Evolutionary conservation across 2,113 vertebrate genomes (phyloP).

Genomic region (Hyaena hyaena): DNA sequence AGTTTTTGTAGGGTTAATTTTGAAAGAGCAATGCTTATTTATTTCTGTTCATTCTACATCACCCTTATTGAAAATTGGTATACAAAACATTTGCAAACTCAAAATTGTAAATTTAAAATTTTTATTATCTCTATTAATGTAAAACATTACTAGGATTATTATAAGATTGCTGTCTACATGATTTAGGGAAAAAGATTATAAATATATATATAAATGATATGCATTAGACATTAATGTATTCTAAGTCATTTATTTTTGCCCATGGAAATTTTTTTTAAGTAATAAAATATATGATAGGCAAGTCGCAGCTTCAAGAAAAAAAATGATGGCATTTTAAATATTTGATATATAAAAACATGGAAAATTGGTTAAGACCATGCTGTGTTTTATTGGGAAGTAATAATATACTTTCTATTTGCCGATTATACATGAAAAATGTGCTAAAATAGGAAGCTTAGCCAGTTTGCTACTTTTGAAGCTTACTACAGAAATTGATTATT

Average conservation of each 20-base stretch:
- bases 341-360: not conserved
- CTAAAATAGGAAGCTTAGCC: not conserved
- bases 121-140: not conserved
- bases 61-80: slow-evolving; percentile 3
- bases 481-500: not conserved
- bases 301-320: not conserved
- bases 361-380: not conserved
- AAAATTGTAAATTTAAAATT: not conserved
- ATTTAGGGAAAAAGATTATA: slow-evolving; percentile 1
- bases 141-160: not conserved
- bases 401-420: not conserved
- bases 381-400: not conserved
- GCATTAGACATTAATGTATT: not conserved
- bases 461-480: not conserved
- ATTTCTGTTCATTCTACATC: not conserved
- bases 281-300: slow-evolving; percentile 1
- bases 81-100: not conserved
- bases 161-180: not conserved
- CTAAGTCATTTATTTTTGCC: not conserved
- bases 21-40: not conserved
- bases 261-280: not conserved
- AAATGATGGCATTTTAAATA: slow-evolving; percentile 18
- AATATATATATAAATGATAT: not conserved
- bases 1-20: not conserved
- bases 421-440: not conserved